Percentiles rank a stretch among this genome's conserved stretches.
Evolutionary conservation across 53 echinoderm and acorn worm species (phyloP).

Genomic region (Luidia sarsii): DNA sequence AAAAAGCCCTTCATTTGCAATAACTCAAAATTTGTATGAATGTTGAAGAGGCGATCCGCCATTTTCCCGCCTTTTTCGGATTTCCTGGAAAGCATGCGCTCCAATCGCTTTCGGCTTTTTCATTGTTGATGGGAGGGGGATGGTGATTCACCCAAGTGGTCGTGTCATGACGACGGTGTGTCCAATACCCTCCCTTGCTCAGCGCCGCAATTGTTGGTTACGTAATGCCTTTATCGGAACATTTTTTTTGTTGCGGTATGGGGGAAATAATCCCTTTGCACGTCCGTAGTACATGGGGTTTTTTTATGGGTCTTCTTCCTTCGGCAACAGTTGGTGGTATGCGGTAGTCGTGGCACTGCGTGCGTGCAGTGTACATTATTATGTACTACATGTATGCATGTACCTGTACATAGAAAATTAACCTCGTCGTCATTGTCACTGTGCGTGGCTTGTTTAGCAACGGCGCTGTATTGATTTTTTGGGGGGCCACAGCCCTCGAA

Average conservation of each 20-base stretch:
- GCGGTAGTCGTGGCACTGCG: neutral
- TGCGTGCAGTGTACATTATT: neutral
- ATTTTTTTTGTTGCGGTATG: no score
- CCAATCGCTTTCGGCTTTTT: no score
- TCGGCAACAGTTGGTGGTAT: neutral
- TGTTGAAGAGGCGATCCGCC: no score
- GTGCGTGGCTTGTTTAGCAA: neutral
- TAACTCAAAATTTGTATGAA: no score
- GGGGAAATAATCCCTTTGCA: no score
- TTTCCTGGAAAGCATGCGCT: neutral
- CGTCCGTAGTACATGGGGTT: neutral
- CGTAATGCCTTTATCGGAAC: conserved; percentile 15
- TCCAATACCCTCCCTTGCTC: neutral
- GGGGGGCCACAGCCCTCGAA: neutral
- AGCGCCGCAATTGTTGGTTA: conserved; percentile 11
- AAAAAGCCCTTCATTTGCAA: no score
- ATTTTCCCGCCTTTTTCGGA: conserved; percentile 26
- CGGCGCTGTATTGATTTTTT: neutral
- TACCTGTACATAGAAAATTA: neutral
- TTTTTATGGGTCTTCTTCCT: neutral
- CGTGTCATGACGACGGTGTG: neutral
- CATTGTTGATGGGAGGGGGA: neutral
- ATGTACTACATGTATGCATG: neutral
- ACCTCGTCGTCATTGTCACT: neutral
- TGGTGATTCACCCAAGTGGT: neutral